Conservation (phyloP, 2,888 invertebrate species). For the Campoplex capitator region DNA sequence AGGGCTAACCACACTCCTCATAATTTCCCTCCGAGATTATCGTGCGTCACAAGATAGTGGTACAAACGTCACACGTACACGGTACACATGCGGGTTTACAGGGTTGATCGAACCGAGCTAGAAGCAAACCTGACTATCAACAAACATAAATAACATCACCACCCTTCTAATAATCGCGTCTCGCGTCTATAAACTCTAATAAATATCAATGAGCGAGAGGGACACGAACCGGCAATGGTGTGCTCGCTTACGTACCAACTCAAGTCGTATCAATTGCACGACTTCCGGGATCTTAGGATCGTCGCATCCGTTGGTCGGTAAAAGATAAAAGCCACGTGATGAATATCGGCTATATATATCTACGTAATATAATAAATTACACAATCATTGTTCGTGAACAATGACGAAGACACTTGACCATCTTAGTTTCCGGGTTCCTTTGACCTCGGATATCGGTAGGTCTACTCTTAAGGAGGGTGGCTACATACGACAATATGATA, state of each 20-base stretch:
- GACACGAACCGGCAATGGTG: conserved; percentile 26
- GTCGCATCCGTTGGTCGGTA: conserved; percentile 67
- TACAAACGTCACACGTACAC: background rate
- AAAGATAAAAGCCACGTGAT: conserved; percentile 60
- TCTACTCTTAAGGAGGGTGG: background rate
- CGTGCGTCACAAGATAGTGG: background rate
- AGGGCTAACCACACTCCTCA: background rate
- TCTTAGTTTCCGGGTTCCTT: conserved; percentile 44
- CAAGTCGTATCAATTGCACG: conserved; percentile 66
- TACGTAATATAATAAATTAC: conserved; percentile 55
- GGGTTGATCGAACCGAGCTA: background rate
- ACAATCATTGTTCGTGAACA: conserved; percentile 9
- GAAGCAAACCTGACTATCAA: conserved; percentile 27
- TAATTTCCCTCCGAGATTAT: background rate
- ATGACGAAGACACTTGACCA: background rate
- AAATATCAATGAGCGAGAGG: conserved; percentile 61
- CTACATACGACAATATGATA: too few relatives aligned
- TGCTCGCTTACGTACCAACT: conserved; percentile 25
- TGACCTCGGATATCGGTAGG: conserved; percentile 12
- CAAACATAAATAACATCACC: conserved; percentile 34
- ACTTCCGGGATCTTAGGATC: conserved; percentile 68
- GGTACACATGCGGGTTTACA: conserved; percentile 24
- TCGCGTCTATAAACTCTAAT: conserved; percentile 65
- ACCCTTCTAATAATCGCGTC: conserved; percentile 64
- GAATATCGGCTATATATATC: conserved; percentile 58